Base-by-base conservation (phyloP, 2,888 invertebrate species). In the Melanargia galathea region DNA sequence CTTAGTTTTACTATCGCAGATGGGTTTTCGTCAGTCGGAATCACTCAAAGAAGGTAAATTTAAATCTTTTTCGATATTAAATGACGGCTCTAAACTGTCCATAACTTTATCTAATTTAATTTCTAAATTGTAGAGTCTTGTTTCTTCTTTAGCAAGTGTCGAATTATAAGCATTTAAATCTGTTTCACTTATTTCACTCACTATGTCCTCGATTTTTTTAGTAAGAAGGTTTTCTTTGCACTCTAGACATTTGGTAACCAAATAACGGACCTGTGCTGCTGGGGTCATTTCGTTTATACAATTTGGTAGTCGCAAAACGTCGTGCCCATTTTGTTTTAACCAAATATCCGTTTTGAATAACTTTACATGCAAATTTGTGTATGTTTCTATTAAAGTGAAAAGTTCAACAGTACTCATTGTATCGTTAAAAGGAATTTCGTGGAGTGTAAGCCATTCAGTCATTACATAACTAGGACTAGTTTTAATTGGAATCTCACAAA, bases 381-480 rank as follows among this genome's bases (percentile, higher is more conserved):
- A 62, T 56, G 51, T 59, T 18, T 66, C 55, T 5, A 38, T 58
- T 16, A 66, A 40, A 0, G 20, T 49, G 55, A 58, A 62, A 13
- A 66, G 55, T 20, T 66, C 61, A 10, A 55, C 22, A 48, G 43
- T 55, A 16, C 33, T 59, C 64, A 66, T 64, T 13, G 49, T 38
- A 11, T 38, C 18, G n/a, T 2, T 54, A 33, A 33, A 62, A 1
- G 64, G 64, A 45, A 66, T 16, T 20, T 59, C 35, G 22, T 66
- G 64, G 30, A 59, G 46, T 40, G 38, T 20, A 13, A 66, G 64
- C 66, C 66, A 66, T 26, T 66, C 64, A 18, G 46, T 56, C 16
- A 66, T 62, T 18, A 64, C 62, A 45, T 43, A 35, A 64, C 55
- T 64, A 2, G 61, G 49, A 45, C 66, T 66, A n/a, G 54, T 55